These are phyloP conservation scores for Tribolium madens DNA, from an alignment of 1,140 invertebrate genomes.

Conservation along the genomic window DNA sequence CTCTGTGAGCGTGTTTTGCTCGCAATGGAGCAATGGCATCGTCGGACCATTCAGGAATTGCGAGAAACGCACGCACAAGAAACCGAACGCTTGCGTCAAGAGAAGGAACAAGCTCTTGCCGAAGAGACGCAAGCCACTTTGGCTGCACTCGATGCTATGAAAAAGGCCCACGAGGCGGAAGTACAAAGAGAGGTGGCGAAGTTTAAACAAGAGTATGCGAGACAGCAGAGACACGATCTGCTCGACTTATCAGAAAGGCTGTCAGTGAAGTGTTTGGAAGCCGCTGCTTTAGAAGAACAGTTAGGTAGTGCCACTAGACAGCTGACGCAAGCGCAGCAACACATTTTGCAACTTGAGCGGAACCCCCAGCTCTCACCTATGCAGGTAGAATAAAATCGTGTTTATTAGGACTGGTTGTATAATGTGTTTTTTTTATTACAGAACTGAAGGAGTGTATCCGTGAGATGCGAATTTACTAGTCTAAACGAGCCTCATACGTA, in stretches of 20 bases:
- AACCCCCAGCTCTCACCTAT: constrained; percentile 72
- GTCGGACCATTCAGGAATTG: constrained; percentile 85
- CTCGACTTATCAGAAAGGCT: constrained; percentile 90
- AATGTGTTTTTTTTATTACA: constrained; percentile 51
- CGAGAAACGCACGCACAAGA: constrained; percentile 87
- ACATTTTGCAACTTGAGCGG: constrained; percentile 81
- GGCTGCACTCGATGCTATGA: constrained; percentile 90
- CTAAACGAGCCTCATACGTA: constrained; percentile 63
- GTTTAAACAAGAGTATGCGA: constrained; percentile 88
- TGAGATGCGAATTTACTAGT: constrained; percentile 62
- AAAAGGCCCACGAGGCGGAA: constrained; percentile 92
- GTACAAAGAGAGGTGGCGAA: constrained; percentile 88
- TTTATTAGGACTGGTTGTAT: neutral
- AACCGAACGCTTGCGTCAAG: constrained; percentile 76
- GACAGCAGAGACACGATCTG: constrained; percentile 81
- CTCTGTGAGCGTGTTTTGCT: constrained; percentile 88
- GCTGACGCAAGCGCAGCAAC: constrained; percentile 82
- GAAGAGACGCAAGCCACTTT: constrained; percentile 89
- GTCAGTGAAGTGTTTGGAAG: constrained; percentile 92
- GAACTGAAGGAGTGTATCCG: constrained; percentile 62
- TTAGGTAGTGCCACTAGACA: constrained; percentile 81
- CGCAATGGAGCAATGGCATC: constrained; percentile 90
- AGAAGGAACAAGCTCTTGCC: constrained; percentile 89
- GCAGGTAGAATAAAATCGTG: constrained; percentile 64
- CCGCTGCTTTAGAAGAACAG: constrained; percentile 87